Conservation (phyloP, 2,888 invertebrate species). For the Bruchidius siliquastri region DNA sequence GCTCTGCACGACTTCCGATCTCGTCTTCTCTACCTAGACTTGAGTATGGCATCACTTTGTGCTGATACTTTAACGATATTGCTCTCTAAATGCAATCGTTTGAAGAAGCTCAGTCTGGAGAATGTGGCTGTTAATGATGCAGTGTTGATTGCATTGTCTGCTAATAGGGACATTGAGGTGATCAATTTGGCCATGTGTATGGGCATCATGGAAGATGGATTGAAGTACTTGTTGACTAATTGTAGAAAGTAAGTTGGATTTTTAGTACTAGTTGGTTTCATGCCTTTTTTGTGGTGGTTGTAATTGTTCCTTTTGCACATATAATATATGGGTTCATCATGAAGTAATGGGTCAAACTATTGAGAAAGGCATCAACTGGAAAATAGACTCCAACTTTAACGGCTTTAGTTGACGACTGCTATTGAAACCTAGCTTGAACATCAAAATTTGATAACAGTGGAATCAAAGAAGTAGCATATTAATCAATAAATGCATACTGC, state of each 20-base stretch:
- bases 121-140: constrained; percentile 61
- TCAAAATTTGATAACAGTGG: no score
- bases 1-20: constrained; percentile 46
- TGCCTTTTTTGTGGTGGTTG: no score
- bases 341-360: no score
- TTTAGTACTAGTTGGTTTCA: no score
- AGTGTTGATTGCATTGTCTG: constrained; percentile 64
- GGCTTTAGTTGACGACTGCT: no score
- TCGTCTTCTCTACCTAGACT: constrained; percentile 78
- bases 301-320: no score
- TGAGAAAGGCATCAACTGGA: no score
- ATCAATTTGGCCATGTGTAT: constrained; percentile 80
- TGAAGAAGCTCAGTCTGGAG: constrained; percentile 83
- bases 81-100: constrained; percentile 61
- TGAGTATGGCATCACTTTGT: constrained; percentile 73
- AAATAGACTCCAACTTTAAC: no score
- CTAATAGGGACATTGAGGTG: constrained; percentile 66
- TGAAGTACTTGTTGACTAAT: constrained; percentile 58
- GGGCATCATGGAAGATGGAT: constrained; percentile 62
- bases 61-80: constrained; percentile 53
- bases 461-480: no score
- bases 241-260: constrained; percentile 53
- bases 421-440: no score
- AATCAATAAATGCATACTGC: no score
- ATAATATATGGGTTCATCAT: no score